phyloP scores from a whole-genome alignment of 2,113 vertebrate genomes.

The Embiotoca jacksoni region DNA sequence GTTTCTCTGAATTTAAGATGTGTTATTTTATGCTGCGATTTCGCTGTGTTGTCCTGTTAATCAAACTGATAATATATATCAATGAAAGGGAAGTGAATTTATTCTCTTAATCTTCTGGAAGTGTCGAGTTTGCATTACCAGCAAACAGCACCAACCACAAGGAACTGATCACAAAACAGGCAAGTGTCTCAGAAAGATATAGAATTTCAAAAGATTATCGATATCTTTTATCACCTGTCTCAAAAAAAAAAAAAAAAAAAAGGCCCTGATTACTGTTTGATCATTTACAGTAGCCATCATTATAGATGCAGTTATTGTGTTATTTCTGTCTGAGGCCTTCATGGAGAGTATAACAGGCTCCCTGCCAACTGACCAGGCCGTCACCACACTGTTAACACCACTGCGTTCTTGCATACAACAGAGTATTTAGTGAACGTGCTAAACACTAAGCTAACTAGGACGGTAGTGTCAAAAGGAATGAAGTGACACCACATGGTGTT shows the following conservation, averaged over 20 bases:
- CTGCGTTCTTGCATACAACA: constrained; percentile 3
- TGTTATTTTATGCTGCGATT: neutral
- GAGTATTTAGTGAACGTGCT: constrained; percentile 37
- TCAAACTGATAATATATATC: neutral
- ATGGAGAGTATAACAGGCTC: neutral
- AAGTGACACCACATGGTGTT: constrained; percentile 55
- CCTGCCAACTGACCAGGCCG: neutral
- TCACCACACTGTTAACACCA: constrained; percentile 7
- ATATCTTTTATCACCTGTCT: no score
- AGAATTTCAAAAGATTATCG: no score
- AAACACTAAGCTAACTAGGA: constrained; percentile 49
- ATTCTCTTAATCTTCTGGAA: neutral
- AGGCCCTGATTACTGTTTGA: neutral
- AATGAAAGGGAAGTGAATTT: neutral
- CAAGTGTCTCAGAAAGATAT: no score
- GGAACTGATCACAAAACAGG: neutral
- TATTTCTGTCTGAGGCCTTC: neutral
- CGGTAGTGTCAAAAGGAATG: constrained; percentile 51
- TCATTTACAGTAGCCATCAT: neutral
- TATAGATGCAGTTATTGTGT: neutral
- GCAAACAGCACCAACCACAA: neutral
- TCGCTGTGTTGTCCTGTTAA: neutral
- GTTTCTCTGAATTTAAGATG: no score
- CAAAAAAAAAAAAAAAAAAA: no score
- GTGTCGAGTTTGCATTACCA: neutral